These are phyloP conservation scores for Propsilocerus akamusi DNA, from an alignment of 1,140 invertebrate species.

Conservation along the genomic window DNA sequence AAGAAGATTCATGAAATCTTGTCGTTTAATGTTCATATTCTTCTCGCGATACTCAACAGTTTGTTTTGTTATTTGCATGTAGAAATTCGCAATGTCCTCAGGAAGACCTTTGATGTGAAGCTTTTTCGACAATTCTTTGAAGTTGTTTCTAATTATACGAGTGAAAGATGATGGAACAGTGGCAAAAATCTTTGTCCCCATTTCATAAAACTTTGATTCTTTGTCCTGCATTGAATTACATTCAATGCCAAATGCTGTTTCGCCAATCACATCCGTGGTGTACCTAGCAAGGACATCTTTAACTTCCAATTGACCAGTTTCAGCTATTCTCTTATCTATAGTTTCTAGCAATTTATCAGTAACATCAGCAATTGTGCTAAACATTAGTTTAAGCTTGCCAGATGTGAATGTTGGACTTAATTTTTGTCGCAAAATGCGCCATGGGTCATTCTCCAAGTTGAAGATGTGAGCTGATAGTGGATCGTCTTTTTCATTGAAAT, in stretches of 20 bases:
- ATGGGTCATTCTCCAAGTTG: constrained; percentile 26
- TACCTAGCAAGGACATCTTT: constrained; percentile 9
- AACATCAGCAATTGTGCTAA: constrained; percentile 9
- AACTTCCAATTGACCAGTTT: constrained; percentile 11
- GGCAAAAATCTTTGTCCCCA: constrained; percentile 5
- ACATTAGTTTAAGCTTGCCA: constrained; percentile 29
- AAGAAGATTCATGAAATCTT: constrained; percentile 38
- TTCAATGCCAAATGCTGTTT: constrained; percentile 14
- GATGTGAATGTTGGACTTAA: constrained; percentile 32
- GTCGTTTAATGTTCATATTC: constrained; percentile 23
- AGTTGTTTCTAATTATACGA: too few species aligned
- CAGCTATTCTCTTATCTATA: constrained; percentile 6
- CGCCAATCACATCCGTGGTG: constrained; percentile 16
- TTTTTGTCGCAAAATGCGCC: constrained; percentile 28
- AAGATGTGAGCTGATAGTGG: constrained; percentile 30
- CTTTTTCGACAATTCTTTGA: background rate
- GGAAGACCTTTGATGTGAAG: background rate
- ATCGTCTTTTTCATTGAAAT: constrained; percentile 27
- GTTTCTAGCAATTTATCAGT: constrained; percentile 5
- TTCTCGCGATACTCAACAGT: constrained; percentile 30
- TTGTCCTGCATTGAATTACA: constrained; percentile 13
- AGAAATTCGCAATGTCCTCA: constrained; percentile 20
- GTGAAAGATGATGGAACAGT: too few species aligned
- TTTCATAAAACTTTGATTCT: constrained; percentile 7
- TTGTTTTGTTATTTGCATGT: constrained; percentile 29